phyloP scores from a whole-genome alignment of 2,113 vertebrate genomes.

The Dicerorhinus sumatrensis region DNA sequence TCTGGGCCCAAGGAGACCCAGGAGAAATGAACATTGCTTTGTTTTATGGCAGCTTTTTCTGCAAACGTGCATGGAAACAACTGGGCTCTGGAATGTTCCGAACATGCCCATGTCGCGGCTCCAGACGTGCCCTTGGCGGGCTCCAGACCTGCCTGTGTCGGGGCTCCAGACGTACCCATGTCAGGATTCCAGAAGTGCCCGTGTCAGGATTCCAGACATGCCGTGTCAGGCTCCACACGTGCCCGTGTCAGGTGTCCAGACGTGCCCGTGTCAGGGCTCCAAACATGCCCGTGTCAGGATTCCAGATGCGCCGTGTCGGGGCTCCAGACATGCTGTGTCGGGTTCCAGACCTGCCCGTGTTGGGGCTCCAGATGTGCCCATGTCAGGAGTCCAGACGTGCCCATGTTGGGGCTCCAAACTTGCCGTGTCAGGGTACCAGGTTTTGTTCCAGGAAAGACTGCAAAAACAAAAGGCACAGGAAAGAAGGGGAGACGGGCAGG shows the following conservation, averaged over 20 bases:
- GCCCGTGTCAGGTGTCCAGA: no score
- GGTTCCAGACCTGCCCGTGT: no score
- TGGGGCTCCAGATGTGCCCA: no score
- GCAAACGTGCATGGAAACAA: fast-evolving
- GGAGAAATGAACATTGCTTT: neutral
- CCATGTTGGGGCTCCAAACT: no score
- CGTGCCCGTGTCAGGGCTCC: no score
- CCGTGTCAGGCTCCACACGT: no score
- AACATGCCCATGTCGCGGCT: fast-evolving
- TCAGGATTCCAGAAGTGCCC: neutral
- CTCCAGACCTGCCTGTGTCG: no score
- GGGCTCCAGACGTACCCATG: no score
- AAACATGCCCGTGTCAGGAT: no score
- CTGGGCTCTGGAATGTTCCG: neutral
- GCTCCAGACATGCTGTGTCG: no score
- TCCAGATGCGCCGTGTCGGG: neutral
- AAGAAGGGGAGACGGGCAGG: neutral
- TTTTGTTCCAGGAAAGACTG: neutral
- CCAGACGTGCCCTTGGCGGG: no score
- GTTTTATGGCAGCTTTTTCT: neutral
- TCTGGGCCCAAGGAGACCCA: neutral
- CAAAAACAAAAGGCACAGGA: neutral
- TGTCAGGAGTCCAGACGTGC: no score
- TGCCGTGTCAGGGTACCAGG: neutral
- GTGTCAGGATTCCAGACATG: neutral